Evolutionary conservation across 2,797 vertebrate species (phyloP), one percentile per base, ranked within the genome.

Genomic region (Pseudopleuronectes americanus): DNA sequence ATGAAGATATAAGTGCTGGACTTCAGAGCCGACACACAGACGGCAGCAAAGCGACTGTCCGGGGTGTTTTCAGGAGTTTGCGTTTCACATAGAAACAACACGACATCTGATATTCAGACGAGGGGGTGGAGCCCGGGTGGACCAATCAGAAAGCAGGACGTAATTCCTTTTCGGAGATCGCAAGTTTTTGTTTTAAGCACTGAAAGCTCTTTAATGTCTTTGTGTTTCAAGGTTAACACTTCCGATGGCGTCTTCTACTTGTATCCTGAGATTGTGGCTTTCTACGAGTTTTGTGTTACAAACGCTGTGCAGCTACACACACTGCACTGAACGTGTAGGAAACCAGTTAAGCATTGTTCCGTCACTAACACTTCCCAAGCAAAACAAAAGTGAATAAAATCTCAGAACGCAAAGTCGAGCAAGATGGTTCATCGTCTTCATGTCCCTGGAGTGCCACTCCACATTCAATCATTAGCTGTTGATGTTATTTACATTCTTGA

Each of bases 401-500:
- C 59, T 53, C 41, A 2, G 21, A 73, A 45, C 17, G 17, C 43
- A 19, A 64, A 67, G 75, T 67, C 74, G 58, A 22, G 38, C 68
- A 61, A 55, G 52, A 53, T 19, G 67, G 71, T 62, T 78, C 74
- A 59, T 74, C 86, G 62, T 84, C 77, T 73, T 84, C 79, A 68
- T 65, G 59, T 90, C 90, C 84, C 85, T 16, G 14, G 80, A 90
- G 90, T 77, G 78, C 76, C 90, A 87, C 89, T 91, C 84, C 83
- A 81, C 83, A 68, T 87, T 83, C 86, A 83, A 66, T 93, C 88
- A 93, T 92, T 88, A 92, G 85, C 85, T 70, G 87, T 77, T 92
- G 92, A 93, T 93, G 92, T 93, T 93, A 92, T 93, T 93, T 92
- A 91, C 91, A 90, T 92, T 90, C 89, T 89, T 87, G 90, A 91